Conservation (phyloP, 2,888 invertebrate genomes). For the Dioctria rufipes region DNA sequence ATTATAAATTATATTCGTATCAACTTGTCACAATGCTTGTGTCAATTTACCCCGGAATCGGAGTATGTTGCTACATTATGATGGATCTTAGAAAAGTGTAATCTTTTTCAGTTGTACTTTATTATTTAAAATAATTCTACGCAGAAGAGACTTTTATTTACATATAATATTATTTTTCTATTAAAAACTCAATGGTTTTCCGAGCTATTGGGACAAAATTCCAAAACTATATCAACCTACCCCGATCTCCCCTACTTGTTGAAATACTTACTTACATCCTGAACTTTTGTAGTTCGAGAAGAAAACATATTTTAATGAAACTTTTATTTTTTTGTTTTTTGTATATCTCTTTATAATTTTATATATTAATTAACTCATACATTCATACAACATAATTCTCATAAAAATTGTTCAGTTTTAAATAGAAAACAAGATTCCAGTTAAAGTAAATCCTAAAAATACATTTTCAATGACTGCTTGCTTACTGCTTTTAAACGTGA, state of each 20-base stretch:
- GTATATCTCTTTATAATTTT: conserved; percentile 34
- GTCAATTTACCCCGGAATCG: too few relatives aligned
- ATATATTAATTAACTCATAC: conserved; percentile 34
- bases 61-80: too few relatives aligned
- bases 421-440: not conserved
- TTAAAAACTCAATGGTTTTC: not conserved
- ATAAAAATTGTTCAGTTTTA: conserved; percentile 41
- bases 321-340: not conserved
- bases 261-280: not conserved
- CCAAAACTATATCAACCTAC: not conserved
- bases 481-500: conserved; percentile 1
- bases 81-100: too few relatives aligned
- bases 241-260: not conserved
- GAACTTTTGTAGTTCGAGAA: not conserved
- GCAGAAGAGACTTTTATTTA: not conserved
- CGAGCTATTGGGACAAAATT: not conserved
- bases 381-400: conserved; percentile 36
- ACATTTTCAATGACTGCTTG: conserved; percentile 16
- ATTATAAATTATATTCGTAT: too few relatives aligned
- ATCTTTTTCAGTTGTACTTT: too few relatives aligned
- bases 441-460: not conserved
- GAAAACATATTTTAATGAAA: not conserved
- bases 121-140: not conserved
- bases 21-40: too few relatives aligned
- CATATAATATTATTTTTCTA: not conserved